A percentile compares a stretch with the other conserved stretches of the same genome.
phyloP scores from a whole-genome alignment of 2,888 invertebrate species.

The Chaitophorus viminalis region DNA sequence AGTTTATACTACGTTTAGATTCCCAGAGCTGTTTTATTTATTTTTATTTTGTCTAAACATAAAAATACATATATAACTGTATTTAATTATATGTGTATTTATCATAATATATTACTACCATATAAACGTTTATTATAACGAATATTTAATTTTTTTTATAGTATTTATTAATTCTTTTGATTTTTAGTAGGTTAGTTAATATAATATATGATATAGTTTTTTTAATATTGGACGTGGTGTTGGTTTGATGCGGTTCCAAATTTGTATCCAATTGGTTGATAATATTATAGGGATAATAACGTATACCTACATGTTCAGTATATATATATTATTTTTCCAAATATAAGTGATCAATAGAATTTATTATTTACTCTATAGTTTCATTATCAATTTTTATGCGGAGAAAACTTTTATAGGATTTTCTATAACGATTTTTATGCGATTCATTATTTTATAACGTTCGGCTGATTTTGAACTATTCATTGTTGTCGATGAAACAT shows the following conservation, averaged over 20 bases:
- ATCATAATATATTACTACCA: background rate
- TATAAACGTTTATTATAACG: constrained; percentile 5
- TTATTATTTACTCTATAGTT: no score
- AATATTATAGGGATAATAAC: no score
- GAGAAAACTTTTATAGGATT: no score
- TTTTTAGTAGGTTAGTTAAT: constrained; percentile 41
- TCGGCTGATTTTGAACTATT: no score
- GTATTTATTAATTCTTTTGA: constrained; percentile 23
- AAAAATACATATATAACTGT: background rate
- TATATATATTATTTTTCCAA: no score
- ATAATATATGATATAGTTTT: background rate
- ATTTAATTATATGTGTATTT: background rate
- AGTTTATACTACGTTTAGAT: constrained; percentile 5
- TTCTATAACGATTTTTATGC: no score
- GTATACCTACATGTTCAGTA: no score
- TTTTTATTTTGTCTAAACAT: constrained; percentile 33
- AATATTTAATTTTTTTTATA: constrained; percentile 32
- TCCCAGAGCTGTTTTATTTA: constrained; percentile 29
- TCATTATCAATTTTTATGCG: no score
- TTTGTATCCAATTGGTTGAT: no score
- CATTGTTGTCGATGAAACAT: no score
- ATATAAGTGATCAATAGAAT: no score
- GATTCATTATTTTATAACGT: no score
- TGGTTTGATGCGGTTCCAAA: constrained; percentile 15
- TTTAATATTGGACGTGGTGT: constrained; percentile 49